Conservation (phyloP, 2,113 vertebrate species). For the Cyanoliseus patagonus region DNA sequence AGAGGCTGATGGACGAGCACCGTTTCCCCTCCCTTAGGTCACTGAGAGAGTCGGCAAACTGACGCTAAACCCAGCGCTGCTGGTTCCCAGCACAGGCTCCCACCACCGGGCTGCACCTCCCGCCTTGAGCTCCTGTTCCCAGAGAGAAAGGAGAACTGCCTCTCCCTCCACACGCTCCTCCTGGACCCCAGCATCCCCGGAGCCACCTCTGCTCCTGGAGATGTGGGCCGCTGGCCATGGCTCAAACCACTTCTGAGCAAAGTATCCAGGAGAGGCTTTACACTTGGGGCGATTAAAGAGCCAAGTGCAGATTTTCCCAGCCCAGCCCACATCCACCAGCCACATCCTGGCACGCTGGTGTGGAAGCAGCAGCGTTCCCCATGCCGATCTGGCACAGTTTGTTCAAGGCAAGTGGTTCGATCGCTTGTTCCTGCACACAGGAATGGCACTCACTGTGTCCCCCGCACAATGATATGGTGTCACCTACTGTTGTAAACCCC, state of each 20-base stretch:
- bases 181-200: fast-evolving
- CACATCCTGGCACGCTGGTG: fast-evolving
- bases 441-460: not conserved
- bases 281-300: not conserved
- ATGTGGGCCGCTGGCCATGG: not conserved
- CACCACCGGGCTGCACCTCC: not conserved
- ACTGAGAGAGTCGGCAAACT: not conserved
- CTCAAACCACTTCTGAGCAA: not conserved
- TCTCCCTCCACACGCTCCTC: not conserved
- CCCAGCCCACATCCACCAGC: not conserved
- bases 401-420: not conserved
- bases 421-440: fast-evolving
- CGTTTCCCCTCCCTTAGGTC: not conserved
- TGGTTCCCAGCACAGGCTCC: not conserved
- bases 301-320: not conserved
- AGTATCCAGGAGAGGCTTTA: not conserved
- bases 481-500: not conserved
- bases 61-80: not conserved
- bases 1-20: not conserved
- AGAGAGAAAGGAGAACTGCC: not conserved
- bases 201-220: not conserved
- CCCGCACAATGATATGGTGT: fast-evolving
- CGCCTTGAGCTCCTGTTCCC: not conserved
- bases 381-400: too few species aligned
- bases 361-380: fast-evolving